Conservation (phyloP, 1,140 invertebrate genomes). For the Drosophila ohnishii region DNA sequence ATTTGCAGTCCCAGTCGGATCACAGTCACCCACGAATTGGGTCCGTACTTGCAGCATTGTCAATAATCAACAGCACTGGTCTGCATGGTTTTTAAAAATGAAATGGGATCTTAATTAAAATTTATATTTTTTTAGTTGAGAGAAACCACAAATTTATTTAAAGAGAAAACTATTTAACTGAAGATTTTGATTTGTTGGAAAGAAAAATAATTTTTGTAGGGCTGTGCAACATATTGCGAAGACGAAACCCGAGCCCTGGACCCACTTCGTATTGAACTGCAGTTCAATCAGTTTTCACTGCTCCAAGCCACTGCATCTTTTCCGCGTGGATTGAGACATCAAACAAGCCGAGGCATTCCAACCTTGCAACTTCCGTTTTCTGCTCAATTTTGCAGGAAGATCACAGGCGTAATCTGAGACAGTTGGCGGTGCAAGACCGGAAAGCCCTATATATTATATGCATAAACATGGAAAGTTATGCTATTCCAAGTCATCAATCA, state of each 20-base stretch:
- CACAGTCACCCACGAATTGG: slow-evolving; percentile 4
- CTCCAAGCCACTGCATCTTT: slow-evolving; percentile 9
- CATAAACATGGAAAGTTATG: not conserved
- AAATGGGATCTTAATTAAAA: not conserved
- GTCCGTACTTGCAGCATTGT: slow-evolving; percentile 16
- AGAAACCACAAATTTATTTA: not conserved
- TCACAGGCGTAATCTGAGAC: slow-evolving; percentile 14
- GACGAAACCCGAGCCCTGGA: slow-evolving; percentile 20
- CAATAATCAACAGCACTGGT: slow-evolving; percentile 28
- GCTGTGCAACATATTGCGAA: slow-evolving; percentile 8
- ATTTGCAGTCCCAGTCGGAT: slow-evolving; percentile 19
- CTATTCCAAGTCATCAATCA: not conserved
- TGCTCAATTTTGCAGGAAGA: slow-evolving; percentile 25
- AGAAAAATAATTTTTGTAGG: not conserved
- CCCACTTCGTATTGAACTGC: not conserved
- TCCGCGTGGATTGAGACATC: slow-evolving; percentile 22
- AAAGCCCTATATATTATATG: slow-evolving; percentile 8
- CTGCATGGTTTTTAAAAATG: not conserved
- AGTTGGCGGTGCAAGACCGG: not conserved
- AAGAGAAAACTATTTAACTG: not conserved
- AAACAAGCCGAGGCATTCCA: slow-evolving; percentile 27
- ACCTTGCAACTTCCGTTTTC: slow-evolving; percentile 35
- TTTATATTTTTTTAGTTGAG: too few relatives aligned
- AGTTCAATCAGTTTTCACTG: slow-evolving; percentile 31
- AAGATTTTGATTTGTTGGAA: not conserved